Evolutionary conservation across 2,113 vertebrate species (phyloP), one percentile per base, ranked within the genome.

Genomic region (Trichechus manatus): DNA sequence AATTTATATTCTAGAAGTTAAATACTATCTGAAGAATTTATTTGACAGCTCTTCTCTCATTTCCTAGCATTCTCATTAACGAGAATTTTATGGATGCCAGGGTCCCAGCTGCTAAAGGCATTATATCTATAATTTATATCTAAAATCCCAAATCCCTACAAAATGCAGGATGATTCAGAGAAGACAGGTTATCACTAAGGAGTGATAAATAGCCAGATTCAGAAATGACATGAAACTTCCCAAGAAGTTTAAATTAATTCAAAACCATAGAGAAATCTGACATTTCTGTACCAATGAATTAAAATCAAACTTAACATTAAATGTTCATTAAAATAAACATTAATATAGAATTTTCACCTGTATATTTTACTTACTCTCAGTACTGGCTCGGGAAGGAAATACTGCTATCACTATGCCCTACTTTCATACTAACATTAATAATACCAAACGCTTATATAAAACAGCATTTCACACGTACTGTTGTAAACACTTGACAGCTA

Each of bases 81-180:
- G n/a, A 89, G 42, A 61, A 68, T 42, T 94, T 80, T 44, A 19
- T 56, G 47, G 22, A 64, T 63, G 2, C 14, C 88, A 94, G 29
- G 25, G 77, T 78, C 74, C 36, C 75, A 80, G 4, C 36, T 95
- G 44, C 23, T 70, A 87, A 95, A 92, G n/a, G 36, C 88, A 89
- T 87, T 93, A 19, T 6, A 50, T 23, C 44, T 59, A 33, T 9
- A 70, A 91, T 44, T 80, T 83, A 56, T 33, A 84, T 44, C n/a
- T 70, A 95, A 86, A 87, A 23, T 17, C 13, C 20, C 22, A 83
- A 92, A 95, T 82, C 75, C 8, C 39, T 44, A 27, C 9, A n/a
- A 97, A 92, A 53, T 53, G 56, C 19, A 95, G 31, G 10, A 53
- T 86, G n/a, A 31, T 89, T 33, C 94, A 94, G 15, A 91, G 5